Conservation (phyloP, 2,888 invertebrate species). For the Drosophila borealis region DNA sequence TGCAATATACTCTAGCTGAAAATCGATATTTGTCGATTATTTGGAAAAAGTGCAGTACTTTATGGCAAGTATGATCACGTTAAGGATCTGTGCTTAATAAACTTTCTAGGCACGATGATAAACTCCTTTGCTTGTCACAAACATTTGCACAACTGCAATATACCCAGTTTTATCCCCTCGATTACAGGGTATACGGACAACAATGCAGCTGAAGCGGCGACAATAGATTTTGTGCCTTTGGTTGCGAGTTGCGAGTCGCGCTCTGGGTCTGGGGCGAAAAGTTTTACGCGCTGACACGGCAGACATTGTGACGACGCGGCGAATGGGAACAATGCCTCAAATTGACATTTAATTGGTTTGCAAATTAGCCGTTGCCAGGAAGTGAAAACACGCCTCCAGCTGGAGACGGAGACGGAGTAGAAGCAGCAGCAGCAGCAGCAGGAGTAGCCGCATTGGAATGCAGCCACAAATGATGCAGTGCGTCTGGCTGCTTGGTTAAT, state of each 20-base stretch:
- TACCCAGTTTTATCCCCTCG: not conserved
- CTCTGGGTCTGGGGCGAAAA: constrained; percentile 21
- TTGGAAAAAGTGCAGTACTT: too few relatives aligned
- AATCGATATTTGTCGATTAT: too few relatives aligned
- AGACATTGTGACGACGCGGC: constrained; percentile 57
- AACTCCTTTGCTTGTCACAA: too few relatives aligned
- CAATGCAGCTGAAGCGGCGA: constrained; percentile 33
- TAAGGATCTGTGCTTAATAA: too few relatives aligned
- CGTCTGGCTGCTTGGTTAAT: constrained; percentile 4
- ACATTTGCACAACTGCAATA: not conserved
- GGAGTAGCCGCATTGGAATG: constrained; percentile 24
- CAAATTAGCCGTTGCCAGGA: constrained; percentile 75
- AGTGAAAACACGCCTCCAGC: constrained; percentile 38
- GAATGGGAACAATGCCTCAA: constrained; percentile 76
- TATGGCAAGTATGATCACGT: too few relatives aligned
- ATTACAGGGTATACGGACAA: constrained; percentile 10
- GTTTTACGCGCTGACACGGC: constrained; percentile 59
- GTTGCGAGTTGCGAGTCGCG: constrained; percentile 12
- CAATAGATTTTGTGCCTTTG: constrained; percentile 38
- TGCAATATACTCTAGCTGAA: too few relatives aligned
- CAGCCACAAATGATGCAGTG: constrained; percentile 37
- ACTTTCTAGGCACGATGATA: too few relatives aligned
- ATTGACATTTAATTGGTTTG: constrained; percentile 83
- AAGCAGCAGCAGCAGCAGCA: not conserved
- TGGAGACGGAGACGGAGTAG: not conserved